Percentiles rank a stretch among this genome's conserved stretches.
Evolutionary conservation across 2,888 invertebrate species (phyloP).

Genomic region (Aleiodes leptofemur): DNA sequence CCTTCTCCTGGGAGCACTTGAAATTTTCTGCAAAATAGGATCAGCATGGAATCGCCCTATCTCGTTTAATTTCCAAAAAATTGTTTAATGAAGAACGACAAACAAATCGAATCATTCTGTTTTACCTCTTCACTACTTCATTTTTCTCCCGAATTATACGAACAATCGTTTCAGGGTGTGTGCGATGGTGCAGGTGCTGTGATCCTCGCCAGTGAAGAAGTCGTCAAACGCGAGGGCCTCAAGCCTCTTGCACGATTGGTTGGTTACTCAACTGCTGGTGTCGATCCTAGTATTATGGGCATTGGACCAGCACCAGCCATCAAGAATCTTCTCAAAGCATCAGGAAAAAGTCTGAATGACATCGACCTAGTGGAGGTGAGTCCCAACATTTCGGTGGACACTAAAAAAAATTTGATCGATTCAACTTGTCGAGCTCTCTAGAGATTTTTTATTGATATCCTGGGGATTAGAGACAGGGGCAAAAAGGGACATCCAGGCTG

Average conservation of each 20-base stretch:
- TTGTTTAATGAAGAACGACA: too few relatives aligned
- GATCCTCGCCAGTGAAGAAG: conserved; percentile 93
- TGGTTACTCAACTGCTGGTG: conserved; percentile 94
- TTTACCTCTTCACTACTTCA: too few relatives aligned
- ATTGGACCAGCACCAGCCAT: conserved; percentile 98
- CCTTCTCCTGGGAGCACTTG: too few relatives aligned
- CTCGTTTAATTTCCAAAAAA: too few relatives aligned
- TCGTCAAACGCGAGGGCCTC: conserved; percentile 86
- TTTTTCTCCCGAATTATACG: background rate
- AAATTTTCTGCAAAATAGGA: too few relatives aligned
- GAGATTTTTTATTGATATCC: too few relatives aligned
- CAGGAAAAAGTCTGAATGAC: conserved; percentile 88
- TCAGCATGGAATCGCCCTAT: too few relatives aligned
- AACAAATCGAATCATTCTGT: too few relatives aligned
- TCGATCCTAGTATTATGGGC: conserved; percentile 98
- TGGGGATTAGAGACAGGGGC: too few relatives aligned
- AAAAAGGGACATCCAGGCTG: too few relatives aligned
- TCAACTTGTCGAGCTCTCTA: too few relatives aligned
- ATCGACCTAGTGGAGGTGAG: conserved; percentile 94
- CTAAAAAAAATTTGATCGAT: background rate
- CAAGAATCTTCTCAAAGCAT: conserved; percentile 86
- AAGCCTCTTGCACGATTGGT: conserved; percentile 94
- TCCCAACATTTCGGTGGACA: conserved; percentile 10
- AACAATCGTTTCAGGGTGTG: conserved; percentile 83
- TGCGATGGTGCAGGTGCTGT: conserved; percentile 98